phyloP scores from a whole-genome alignment of 2,888 invertebrate genomes.

The Proisotoma minuta region DNA sequence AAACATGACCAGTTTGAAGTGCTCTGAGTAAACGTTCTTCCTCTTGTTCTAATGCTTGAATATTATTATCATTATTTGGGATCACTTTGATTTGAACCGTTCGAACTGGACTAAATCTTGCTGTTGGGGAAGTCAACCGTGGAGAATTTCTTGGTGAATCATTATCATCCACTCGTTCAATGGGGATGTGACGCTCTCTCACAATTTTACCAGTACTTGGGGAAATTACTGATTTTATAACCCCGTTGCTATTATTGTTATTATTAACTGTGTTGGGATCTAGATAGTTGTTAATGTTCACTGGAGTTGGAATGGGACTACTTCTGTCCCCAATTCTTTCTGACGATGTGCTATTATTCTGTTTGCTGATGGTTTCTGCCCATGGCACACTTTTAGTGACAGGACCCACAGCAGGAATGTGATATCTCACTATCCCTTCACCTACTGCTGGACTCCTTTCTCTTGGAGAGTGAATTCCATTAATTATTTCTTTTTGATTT shows the following conservation, averaged over 20 bases:
- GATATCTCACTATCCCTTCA: slow-evolving; percentile 19
- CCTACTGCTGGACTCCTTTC: slow-evolving; percentile 19
- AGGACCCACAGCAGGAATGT: slow-evolving; percentile 28
- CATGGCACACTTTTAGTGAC: slow-evolving; percentile 40
- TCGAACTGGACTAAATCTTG: slow-evolving; percentile 21
- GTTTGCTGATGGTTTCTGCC: slow-evolving; percentile 41
- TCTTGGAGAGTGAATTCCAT: neutral
- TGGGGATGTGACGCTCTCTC: slow-evolving; percentile 38
- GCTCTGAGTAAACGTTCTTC: slow-evolving; percentile 75
- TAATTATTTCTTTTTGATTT: neutral
- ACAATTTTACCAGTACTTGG: slow-evolving; percentile 8
- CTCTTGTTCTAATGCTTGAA: slow-evolving; percentile 69
- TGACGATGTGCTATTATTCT: slow-evolving; percentile 26
- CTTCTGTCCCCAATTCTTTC: slow-evolving; percentile 31
- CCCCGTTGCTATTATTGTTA: neutral
- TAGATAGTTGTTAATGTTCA: slow-evolving; percentile 2
- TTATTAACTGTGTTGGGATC: neutral
- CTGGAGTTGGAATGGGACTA: slow-evolving; percentile 18
- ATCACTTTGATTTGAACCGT: slow-evolving; percentile 6
- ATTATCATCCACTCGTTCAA: slow-evolving; percentile 29
- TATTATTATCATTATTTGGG: slow-evolving; percentile 2
- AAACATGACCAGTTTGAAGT: slow-evolving; percentile 65
- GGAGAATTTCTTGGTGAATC: neutral
- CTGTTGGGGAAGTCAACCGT: neutral
- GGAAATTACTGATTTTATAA: neutral